phyloP scores from a whole-genome alignment of 2,888 invertebrate genomes.

The Cenopis cana region DNA sequence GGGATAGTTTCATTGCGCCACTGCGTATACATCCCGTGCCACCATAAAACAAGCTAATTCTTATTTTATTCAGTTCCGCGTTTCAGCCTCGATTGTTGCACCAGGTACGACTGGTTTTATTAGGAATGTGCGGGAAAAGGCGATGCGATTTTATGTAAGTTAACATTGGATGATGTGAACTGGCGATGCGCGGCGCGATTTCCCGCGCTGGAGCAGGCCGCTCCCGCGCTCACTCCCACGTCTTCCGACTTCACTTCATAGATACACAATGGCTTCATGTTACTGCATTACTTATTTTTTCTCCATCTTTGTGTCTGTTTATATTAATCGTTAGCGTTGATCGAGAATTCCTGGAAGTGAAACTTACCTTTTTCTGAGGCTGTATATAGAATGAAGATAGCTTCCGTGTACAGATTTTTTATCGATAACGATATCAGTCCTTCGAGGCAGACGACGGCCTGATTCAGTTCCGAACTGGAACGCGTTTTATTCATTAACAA shows the following conservation, averaged over 20 bases:
- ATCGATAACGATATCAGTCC: conserved; percentile 61
- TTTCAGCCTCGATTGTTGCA: conserved; percentile 43
- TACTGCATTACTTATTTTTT: conserved; percentile 71
- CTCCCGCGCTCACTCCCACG: conserved; percentile 72
- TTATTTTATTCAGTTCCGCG: conserved; percentile 53
- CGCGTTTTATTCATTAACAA: conserved; percentile 53
- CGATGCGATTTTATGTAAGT: conserved; percentile 49
- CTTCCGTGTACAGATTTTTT: conserved; percentile 74
- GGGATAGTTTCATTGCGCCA: conserved; percentile 59
- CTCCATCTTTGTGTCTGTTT: conserved; percentile 70
- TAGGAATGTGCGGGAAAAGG: conserved; percentile 46
- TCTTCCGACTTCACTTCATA: conserved; percentile 72
- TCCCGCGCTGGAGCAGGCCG: conserved; percentile 73
- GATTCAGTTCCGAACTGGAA: conserved; percentile 65
- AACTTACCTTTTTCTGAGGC: conserved; percentile 70
- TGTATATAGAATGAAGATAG: conserved; percentile 67
- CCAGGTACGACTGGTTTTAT: conserved; percentile 48
- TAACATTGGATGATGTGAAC: conserved; percentile 64
- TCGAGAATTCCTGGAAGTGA: conserved; percentile 76
- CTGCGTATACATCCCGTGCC: conserved; percentile 52
- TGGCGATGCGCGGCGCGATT: conserved; percentile 59
- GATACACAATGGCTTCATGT: conserved; percentile 73
- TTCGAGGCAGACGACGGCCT: conserved; percentile 62
- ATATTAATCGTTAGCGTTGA: conserved; percentile 70
- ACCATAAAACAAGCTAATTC: conserved; percentile 51